Evolutionary conservation across 2,113 vertebrate species (phyloP).

Genomic region (Rhizomys pruinosus): DNA sequence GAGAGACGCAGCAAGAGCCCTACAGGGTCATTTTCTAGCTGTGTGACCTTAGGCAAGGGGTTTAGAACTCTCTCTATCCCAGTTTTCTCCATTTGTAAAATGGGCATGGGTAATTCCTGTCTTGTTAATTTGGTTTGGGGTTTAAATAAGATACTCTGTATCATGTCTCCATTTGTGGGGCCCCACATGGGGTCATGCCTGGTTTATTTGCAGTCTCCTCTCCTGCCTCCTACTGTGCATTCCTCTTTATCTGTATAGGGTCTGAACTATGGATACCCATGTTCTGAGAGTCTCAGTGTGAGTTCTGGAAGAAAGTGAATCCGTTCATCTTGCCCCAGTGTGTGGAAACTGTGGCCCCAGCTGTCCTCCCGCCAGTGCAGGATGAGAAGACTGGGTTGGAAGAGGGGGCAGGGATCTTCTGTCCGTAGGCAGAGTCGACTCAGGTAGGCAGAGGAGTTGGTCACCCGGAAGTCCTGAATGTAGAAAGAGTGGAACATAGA

Average conservation of each 20-base stretch:
- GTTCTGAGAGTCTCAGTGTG: neutral
- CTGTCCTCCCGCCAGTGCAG: neutral
- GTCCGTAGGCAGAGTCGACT: neutral
- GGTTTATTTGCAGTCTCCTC: neutral
- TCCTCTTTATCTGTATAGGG: neutral
- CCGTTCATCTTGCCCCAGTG: neutral
- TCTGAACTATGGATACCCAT: neutral
- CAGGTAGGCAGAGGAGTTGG: neutral
- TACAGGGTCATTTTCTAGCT: neutral
- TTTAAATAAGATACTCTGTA: neutral
- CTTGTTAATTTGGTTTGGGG: neutral
- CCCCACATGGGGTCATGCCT: neutral
- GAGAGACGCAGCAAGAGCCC: neutral
- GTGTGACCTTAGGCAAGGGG: neutral
- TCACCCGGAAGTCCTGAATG: neutral
- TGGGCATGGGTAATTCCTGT: neutral
- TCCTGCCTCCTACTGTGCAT: neutral
- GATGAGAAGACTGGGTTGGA: neutral
- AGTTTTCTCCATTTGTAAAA: neutral
- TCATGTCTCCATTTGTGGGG: neutral
- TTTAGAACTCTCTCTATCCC: neutral
- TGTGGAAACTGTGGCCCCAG: neutral
- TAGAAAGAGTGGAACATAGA: neutral
- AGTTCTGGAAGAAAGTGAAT: constrained; percentile 1
- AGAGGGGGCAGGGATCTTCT: neutral